phyloP scores from a whole-genome alignment of 2,888 invertebrate species.

The Xylota sylvarum region DNA sequence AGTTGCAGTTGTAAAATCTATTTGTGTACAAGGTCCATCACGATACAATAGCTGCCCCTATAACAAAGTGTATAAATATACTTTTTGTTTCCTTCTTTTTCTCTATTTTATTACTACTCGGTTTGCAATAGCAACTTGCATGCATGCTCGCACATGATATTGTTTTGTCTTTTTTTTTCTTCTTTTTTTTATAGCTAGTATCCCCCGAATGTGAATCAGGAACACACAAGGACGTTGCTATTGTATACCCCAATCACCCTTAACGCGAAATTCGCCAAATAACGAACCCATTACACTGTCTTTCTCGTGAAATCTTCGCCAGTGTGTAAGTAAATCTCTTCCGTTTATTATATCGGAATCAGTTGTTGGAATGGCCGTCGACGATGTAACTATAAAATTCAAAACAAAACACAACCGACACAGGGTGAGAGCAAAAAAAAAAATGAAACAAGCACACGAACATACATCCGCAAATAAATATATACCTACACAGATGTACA shows the following conservation, averaged over 20 bases:
- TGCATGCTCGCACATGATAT: conserved; percentile 7
- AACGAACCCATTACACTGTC: conserved; percentile 7
- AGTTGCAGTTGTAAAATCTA: neutral
- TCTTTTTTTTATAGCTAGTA: too few relatives aligned
- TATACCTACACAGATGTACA: conserved; percentile 37
- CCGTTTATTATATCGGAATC: conserved; percentile 52
- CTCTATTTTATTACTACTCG: conserved; percentile 11
- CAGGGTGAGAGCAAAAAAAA: conserved; percentile 14
- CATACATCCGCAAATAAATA: conserved; percentile 1
- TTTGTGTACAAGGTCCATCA: conserved; percentile 1
- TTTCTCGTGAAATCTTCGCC: conserved; percentile 31
- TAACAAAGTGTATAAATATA: neutral
- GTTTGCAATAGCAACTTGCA: conserved; percentile 13
- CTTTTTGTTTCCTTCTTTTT: neutral
- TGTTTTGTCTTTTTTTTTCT: neutral
- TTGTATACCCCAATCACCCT: conserved; percentile 2
- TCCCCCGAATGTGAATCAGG: neutral
- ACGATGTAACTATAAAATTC: conserved; percentile 41
- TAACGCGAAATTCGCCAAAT: conserved; percentile 1
- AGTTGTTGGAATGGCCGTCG: conserved; percentile 48
- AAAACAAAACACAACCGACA: conserved; percentile 34
- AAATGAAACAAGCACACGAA: neutral
- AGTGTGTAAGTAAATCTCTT: conserved; percentile 52
- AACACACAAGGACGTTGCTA: neutral
- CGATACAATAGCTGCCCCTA: neutral